A percentile compares a stretch with the other conserved stretches of the same genome.
These are phyloP conservation scores for Nomada goodeniana DNA, from an alignment of 2,888 invertebrate genomes.

Conservation along the genomic window DNA sequence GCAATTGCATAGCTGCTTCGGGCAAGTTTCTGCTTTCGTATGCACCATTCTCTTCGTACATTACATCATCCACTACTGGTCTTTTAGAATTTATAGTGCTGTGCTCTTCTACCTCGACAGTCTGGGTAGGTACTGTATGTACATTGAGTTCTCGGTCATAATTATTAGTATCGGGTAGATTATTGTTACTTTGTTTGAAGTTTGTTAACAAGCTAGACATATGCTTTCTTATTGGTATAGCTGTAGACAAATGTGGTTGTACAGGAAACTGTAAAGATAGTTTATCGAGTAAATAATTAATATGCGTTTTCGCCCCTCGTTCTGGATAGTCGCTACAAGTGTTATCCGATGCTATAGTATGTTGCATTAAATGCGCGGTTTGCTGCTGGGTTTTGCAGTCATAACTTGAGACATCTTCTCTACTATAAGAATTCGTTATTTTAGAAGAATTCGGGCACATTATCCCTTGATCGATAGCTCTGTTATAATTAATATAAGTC, in stretches of 20 bases:
- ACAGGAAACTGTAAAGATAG: conserved; percentile 74
- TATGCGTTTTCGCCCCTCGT: conserved; percentile 78
- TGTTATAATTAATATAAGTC: conserved; percentile 50
- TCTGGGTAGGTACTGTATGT: conserved; percentile 67
- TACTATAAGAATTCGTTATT: conserved; percentile 59
- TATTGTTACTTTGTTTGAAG: conserved; percentile 69
- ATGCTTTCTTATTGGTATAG: conserved; percentile 54
- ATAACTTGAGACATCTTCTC: conserved; percentile 51
- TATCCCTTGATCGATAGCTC: conserved; percentile 55
- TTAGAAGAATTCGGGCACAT: conserved; percentile 69
- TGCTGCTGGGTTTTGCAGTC: conserved; percentile 52
- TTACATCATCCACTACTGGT: conserved; percentile 11
- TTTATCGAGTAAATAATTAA: conserved; percentile 79
- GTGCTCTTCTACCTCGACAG: conserved; percentile 48
- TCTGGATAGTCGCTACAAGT: conserved; percentile 62
- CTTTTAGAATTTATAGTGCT: neutral
- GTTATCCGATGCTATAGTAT: conserved; percentile 19
- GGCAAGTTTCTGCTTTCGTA: neutral
- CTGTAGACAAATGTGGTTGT: conserved; percentile 67
- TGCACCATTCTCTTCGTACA: conserved; percentile 33
- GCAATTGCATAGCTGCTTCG: conserved; percentile 13
- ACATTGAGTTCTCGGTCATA: conserved; percentile 67
- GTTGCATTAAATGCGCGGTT: conserved; percentile 36
- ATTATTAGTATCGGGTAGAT: conserved; percentile 66
- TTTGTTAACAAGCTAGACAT: conserved; percentile 76